Evolutionary conservation across 2,888 invertebrate genomes (phyloP), one percentile per base, ranked within the genome.

Genomic region (Coleophora flavipennella): DNA sequence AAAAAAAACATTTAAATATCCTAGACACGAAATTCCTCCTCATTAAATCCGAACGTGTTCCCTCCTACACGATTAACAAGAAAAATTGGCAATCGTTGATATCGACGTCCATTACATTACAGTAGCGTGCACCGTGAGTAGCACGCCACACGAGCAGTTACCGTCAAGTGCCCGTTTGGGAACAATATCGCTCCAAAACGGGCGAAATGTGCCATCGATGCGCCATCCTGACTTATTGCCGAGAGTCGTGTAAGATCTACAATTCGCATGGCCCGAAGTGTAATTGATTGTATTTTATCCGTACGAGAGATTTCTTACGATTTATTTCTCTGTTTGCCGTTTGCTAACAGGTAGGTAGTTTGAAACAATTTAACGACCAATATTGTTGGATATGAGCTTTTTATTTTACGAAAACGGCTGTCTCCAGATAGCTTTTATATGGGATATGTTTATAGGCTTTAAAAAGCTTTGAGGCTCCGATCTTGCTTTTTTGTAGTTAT

Each of bases 151-250:
- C 57, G 50, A 47, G 53, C 59, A 60, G 62, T 71, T 66, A 64
- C 61, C 57, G 55, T 41, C 53, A 71, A 77, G 61, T 67, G 63
- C 62, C 51, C 75, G 59, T 69, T 37, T 53, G 76, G 75, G 76
- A 70, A 57, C 67, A 59, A 72, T 76, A 67, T 57, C 50, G 45
- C 33, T 41, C 55, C 54, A 57, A 55, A 67, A 53, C 52, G 20
- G 20, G 20, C 20, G 20, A 20, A 20, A 20, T 20, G 20, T 6
- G 20, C 20, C 6, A 20, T 20, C 20, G 20, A 20, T 20, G 62
- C 50, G 54, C 55, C 48, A 54, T 52, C 40, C 48, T 59, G 53
- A 60, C 50, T 53, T 57, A 58, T 55, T 55, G 53, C 26, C 36
- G 25, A 41, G 20, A 35, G 13, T 13, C 20, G 13, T 10, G 29